Percentiles rank a stretch among this genome's conserved stretches.
These are phyloP conservation scores for Margaritifera margaritifera DNA, from an alignment of 2,888 invertebrate species.

Conservation along the genomic window DNA sequence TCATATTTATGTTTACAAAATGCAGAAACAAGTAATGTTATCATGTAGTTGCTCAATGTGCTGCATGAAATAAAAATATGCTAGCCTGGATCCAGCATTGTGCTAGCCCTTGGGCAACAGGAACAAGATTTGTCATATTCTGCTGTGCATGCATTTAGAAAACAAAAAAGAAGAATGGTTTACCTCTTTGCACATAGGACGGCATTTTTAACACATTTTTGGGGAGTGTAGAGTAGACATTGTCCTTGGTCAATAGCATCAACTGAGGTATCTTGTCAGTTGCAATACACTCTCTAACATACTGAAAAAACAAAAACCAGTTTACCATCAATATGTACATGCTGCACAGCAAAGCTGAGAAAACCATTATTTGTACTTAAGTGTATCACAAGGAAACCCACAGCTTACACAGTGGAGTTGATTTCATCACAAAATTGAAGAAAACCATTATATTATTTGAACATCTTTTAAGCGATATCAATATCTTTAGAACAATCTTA, in stretches of 20 bases:
- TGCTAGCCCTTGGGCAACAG: no score
- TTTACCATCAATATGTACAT: not conserved
- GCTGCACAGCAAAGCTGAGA: not conserved
- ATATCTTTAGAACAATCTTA: no score
- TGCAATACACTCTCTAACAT: conserved; percentile 74
- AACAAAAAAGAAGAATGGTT: not conserved
- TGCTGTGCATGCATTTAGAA: not conserved
- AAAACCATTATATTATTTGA: no score
- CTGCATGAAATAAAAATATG: no score
- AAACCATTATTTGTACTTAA: not conserved
- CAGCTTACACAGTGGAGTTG: not conserved
- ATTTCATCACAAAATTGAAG: no score
- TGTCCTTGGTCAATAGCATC: conserved; percentile 73
- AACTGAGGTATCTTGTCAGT: conserved; percentile 74
- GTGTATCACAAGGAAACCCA: not conserved
- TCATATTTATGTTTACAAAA: no score
- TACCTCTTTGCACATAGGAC: conserved; percentile 70
- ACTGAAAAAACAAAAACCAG: conserved; percentile 64
- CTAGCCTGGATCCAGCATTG: no score
- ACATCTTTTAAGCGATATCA: no score
- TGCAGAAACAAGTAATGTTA: no score
- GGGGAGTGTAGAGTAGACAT: conserved; percentile 72
- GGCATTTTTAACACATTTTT: conserved; percentile 72
- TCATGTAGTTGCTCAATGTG: no score
- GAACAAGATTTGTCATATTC: no score